These are phyloP conservation scores for Anguilla anguilla DNA, from an alignment of 2,797 vertebrate genomes.

Conservation along the genomic window DNA sequence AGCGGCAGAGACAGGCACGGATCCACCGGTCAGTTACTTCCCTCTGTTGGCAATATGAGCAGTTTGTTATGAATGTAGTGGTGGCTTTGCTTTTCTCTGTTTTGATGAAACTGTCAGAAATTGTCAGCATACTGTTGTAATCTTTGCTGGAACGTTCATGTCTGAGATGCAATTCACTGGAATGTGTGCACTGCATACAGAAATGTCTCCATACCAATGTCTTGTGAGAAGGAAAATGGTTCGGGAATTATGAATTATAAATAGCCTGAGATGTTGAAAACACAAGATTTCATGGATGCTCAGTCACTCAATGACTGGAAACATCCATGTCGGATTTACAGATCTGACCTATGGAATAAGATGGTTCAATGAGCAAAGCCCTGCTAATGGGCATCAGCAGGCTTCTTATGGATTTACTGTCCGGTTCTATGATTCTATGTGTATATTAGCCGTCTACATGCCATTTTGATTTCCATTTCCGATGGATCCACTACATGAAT, in stretches of 20 bases:
- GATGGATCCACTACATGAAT: background rate
- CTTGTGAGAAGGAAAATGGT: background rate
- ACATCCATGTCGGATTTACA: background rate
- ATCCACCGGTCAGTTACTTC: slow-evolving; percentile 1
- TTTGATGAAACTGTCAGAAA: background rate
- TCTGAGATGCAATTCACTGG: background rate
- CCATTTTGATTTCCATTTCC: background rate
- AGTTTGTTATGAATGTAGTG: background rate
- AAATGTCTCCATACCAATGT: background rate
- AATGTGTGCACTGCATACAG: background rate
- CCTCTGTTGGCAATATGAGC: background rate
- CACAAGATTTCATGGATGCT: background rate
- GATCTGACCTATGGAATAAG: background rate
- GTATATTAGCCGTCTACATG: background rate
- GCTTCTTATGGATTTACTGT: background rate
- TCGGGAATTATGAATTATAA: background rate
- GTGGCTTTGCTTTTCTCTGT: background rate
- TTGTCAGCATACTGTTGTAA: background rate
- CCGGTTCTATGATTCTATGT: background rate
- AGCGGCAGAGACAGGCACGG: background rate
- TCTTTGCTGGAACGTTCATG: background rate
- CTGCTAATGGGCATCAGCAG: background rate
- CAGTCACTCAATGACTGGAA: background rate
- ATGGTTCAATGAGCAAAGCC: background rate
- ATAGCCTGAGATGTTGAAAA: background rate